Base-by-base conservation (phyloP, 2,797 vertebrate species). In the Malacoctenus gilli region DNA sequence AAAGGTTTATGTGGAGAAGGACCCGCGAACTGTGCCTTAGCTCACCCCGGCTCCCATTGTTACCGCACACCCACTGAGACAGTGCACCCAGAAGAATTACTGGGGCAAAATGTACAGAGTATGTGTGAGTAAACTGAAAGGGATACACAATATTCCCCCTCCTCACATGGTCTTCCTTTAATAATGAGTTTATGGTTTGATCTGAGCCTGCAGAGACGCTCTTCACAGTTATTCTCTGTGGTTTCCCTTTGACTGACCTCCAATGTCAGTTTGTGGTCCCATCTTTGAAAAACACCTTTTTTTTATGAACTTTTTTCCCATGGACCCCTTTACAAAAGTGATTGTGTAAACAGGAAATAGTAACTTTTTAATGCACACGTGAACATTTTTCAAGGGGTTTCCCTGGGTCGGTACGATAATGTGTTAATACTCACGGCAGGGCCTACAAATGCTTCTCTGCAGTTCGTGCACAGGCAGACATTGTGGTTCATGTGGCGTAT, bases 1-100 rank as follows among this genome's bases (percentile, higher is more conserved):
- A 92, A 92, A 91, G 90, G 89, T 91, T 92, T 92, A 90, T 91
- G 89, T 86, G 89, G 91, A 91, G 88, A 90, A 84, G 68, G 76
- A 85, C 85, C 78, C 77, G 81, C 80, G 86, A 87, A 85, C 82
- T 70, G 80, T 86, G 89, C 84, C 77, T 84, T 79, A 72, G 70
- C 75, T 83, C 80, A 86, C 79, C 79, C 87, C 80, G 57, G 75
- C 70, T 83, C 74, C 87, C 84, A 91, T 92, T 90, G 90, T 91
- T 89, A 91, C 71, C 84, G 83, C 82, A 90, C 81, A 84, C 58
- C 77, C 81, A 85, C 84, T 81, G 61, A 84, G 80, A 85, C 78
- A 75, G 53, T 75, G 57, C 32, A 59, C 52, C 52, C 42, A 62
- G 49, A 68, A 39, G 51, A 63, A 79, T 64, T 69, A 46, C 58